Percentiles rank a stretch among this genome's conserved stretches.
phyloP scores from a whole-genome alignment of 1,140 invertebrate genomes.

The Drosophila ambigua region DNA sequence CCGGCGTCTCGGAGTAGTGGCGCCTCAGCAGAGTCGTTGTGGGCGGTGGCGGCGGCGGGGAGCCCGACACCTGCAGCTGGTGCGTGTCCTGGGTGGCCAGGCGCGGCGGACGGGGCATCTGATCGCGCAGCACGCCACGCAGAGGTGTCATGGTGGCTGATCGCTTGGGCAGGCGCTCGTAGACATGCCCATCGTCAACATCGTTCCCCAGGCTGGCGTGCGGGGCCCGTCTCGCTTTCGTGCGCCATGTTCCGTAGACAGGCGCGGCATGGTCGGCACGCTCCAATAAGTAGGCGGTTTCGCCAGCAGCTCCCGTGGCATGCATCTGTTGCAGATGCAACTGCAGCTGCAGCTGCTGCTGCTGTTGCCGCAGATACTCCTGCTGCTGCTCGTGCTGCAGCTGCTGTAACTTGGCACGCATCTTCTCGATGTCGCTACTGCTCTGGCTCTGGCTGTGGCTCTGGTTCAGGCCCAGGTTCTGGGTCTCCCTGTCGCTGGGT shows the following conservation, averaged over 20 bases:
- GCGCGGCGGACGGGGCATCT: constrained; percentile 71
- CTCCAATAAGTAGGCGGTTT: constrained; percentile 83
- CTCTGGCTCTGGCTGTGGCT: constrained; percentile 33
- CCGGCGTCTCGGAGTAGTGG: constrained; percentile 69
- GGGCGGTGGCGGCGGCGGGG: constrained; percentile 53
- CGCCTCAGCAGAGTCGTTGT: constrained; percentile 57
- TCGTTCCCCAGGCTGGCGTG: constrained; percentile 51
- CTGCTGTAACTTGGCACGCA: constrained; percentile 78
- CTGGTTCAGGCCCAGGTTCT: not conserved
- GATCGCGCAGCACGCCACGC: constrained; percentile 62
- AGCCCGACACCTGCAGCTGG: constrained; percentile 55
- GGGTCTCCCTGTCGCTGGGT: not conserved
- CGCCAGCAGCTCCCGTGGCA: constrained; percentile 50
- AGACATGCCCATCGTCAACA: constrained; percentile 62
- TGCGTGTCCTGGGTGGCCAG: constrained; percentile 63
- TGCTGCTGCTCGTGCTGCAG: constrained; percentile 75
- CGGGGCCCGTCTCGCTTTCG: constrained; percentile 82
- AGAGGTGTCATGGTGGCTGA: constrained; percentile 77
- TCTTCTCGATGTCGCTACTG: constrained; percentile 69
- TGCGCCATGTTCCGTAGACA: constrained; percentile 82
- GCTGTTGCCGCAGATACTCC: constrained; percentile 64
- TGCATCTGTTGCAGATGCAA: constrained; percentile 70
- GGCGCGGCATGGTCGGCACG: constrained; percentile 65
- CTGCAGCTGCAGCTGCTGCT: constrained; percentile 68
- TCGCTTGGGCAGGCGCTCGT: constrained; percentile 76